Base-by-base conservation (phyloP, 2,888 invertebrate species). In the Anarsia innoxiella region DNA sequence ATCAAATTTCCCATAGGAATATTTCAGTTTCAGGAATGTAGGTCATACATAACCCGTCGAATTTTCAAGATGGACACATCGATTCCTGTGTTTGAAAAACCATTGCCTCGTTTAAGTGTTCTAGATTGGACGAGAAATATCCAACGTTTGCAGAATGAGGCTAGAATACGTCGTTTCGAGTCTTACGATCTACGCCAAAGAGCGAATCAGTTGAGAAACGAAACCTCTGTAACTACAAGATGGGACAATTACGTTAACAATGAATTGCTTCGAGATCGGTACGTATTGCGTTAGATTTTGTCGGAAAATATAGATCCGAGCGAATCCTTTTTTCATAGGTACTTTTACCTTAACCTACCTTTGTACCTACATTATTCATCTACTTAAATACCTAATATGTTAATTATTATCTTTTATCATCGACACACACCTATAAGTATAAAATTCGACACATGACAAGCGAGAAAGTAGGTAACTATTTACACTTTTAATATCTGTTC, bases 171-270 rank as follows among this genome's bases (percentile, higher is more conserved):
- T 23, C 84, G 91, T 28, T 78, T 80, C 11, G 91, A 93, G 53
- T 89, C 92, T 0, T 92, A 91, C 45, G 86, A 88, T 37, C 69
- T 93, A 15, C 85, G 94, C 14, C 91, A 93, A 60, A 86, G 89
- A 32, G 88, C 91, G 0, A 87, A 90, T 31, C 90, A 90, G 46
- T 70, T 93, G 36, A 85, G 94, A 30, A 91, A 93, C 56, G 94
- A 94, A 63, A 90, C 92, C 0, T 77, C 87, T 34, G 89, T 93
- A 15, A 89, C 89, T 42, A 90, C 93, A 0, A 85, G 89, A 56
- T 95, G 94, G 94, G 91, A 92, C 56, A 91, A 88, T 37, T 90
- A 90, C 51, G 88, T 91, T 53, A 94, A 93, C 49, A 92, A 92
- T 66, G 88, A 89, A 39, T 80, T 91, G 14, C 72, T 94, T 39